Percentiles rank a stretch among this genome's conserved stretches.
Conservation (phyloP, 2,797 vertebrate species). For the Nasua narica region DNA sequence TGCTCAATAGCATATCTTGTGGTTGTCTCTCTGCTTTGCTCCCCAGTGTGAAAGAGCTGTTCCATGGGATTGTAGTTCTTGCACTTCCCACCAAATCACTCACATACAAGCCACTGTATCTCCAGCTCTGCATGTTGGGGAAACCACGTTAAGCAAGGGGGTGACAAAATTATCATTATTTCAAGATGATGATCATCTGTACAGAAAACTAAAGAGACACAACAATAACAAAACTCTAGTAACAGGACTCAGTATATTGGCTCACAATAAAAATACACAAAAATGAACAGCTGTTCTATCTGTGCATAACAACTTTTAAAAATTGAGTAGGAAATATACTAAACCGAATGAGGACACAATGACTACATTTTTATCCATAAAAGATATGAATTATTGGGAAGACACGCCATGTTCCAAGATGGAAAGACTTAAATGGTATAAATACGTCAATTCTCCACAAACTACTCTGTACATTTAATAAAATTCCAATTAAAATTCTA, state of each 20-base stretch:
- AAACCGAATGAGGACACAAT: conserved; percentile 8
- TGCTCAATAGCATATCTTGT: neutral
- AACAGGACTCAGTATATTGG: neutral
- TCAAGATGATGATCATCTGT: neutral
- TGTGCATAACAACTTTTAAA: neutral
- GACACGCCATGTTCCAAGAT: neutral
- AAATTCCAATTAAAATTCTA: conserved; percentile 43
- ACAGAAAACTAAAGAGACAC: neutral
- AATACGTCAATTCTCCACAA: neutral
- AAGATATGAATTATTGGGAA: conserved; percentile 34
- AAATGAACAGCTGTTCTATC: neutral
- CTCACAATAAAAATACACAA: neutral
- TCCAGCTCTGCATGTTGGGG: neutral
- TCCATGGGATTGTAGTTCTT: neutral
- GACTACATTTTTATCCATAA: neutral
- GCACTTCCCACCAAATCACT: neutral
- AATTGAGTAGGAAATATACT: neutral
- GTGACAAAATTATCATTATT: neutral
- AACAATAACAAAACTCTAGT: neutral
- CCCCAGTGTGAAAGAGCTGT: neutral
- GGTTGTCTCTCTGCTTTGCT: neutral
- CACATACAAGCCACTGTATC: neutral
- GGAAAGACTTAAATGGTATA: conserved; percentile 4
- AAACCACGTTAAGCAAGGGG: neutral
- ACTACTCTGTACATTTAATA: conserved; percentile 13